Evolutionary conservation across 2,797 vertebrate species (phyloP).

Genomic region (Pseudocheirus occidentalis): DNA sequence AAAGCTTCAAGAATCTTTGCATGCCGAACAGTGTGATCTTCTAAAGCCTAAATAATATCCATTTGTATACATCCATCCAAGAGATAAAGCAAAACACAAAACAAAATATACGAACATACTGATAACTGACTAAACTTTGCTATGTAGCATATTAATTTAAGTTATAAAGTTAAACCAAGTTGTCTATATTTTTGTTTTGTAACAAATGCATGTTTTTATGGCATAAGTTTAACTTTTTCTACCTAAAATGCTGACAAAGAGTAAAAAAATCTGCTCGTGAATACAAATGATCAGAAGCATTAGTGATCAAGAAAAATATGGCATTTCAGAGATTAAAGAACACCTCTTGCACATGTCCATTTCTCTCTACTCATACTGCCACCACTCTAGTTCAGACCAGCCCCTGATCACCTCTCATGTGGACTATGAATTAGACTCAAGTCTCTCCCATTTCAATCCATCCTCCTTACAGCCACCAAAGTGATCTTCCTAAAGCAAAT

Average conservation of each 20-base stretch:
- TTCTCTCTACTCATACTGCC: neutral
- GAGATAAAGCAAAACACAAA: neutral
- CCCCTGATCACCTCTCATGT: neutral
- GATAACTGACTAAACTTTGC: neutral
- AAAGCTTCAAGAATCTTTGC: slow-evolving; percentile 94
- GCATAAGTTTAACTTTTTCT: slow-evolving; percentile 31
- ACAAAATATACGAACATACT: neutral
- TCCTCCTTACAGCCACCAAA: neutral
- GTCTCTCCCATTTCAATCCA: neutral
- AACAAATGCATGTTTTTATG: slow-evolving; percentile 37
- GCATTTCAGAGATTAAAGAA: neutral
- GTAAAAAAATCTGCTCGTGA: neutral
- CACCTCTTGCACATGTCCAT: neutral
- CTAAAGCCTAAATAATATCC: slow-evolving; percentile 87
- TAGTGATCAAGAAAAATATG: neutral
- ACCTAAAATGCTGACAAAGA: slow-evolving; percentile 16
- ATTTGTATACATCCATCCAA: neutral
- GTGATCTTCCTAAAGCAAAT: neutral
- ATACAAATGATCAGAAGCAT: neutral
- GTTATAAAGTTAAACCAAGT: slow-evolving; percentile 8
- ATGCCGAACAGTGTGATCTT: slow-evolving; percentile 90
- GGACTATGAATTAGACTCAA: neutral
- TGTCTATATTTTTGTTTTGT: neutral
- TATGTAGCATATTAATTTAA: neutral
- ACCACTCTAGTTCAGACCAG: neutral